A percentile compares a stretch with the other conserved stretches of the same genome.
Evolutionary conservation across 2,888 invertebrate genomes (phyloP).

Genomic region (Gonocerus acuteangulatus): DNA sequence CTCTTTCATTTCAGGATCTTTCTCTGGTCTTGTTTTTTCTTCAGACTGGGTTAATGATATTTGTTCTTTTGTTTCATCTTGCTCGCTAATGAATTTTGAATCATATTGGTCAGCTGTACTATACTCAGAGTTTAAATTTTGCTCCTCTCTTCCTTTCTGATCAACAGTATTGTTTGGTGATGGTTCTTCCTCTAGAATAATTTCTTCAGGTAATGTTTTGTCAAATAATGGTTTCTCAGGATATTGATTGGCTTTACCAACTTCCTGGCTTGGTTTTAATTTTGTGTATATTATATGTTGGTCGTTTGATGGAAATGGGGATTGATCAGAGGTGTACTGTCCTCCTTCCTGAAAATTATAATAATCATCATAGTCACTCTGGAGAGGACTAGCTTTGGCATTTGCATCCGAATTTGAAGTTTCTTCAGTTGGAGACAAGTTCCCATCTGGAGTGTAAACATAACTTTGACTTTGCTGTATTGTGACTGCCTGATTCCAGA

Average conservation of each 20-base stretch:
- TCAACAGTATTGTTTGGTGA: too few species aligned
- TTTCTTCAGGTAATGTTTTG: background rate
- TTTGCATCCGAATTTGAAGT: background rate
- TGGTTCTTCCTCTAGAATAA: background rate
- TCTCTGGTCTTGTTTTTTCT: too few species aligned
- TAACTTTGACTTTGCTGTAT: constrained; percentile 39
- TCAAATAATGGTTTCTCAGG: constrained; percentile 9
- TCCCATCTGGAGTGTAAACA: constrained; percentile 35
- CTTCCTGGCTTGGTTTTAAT: constrained; percentile 25
- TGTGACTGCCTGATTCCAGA: constrained; percentile 38
- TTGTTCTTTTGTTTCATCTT: too few species aligned
- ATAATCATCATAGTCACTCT: constrained; percentile 33
- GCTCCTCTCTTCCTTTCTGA: too few species aligned
- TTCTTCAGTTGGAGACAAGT: constrained; percentile 20
- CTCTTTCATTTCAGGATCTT: too few species aligned
- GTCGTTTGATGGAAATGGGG: constrained; percentile 37
- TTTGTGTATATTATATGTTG: constrained; percentile 34
- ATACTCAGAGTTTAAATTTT: too few species aligned
- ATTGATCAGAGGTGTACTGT: constrained; percentile 33
- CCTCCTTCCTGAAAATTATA: constrained; percentile 26
- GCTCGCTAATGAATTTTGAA: too few species aligned
- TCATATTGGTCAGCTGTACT: too few species aligned
- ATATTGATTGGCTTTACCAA: constrained; percentile 36
- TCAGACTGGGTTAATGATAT: too few species aligned
- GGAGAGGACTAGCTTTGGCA: constrained; percentile 8